Evolutionary conservation across 2,888 invertebrate species (phyloP), one percentile per base, ranked within the genome.

Genomic region (Heterodera filipjevi): DNA sequence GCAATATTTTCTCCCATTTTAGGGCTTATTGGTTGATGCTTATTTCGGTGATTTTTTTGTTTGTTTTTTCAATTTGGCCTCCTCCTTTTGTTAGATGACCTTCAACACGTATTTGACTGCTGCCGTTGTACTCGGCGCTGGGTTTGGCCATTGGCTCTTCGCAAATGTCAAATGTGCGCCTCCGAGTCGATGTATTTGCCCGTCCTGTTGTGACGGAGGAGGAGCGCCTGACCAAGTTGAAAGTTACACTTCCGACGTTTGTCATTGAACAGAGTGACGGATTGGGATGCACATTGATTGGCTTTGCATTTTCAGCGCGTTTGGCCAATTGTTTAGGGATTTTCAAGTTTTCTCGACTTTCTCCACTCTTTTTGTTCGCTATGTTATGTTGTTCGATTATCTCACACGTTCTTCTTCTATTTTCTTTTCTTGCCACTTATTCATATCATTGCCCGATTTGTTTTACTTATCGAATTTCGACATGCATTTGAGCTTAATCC

Each of bases 21-120:
- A 75, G 75, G 71, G 88, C 88, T 22, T 88, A 88, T 77, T 87
- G 85, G 85, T 81, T 87, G 35, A 88, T 88, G 88, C 84, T 88
- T 46, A 86, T 87, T 79, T 85, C 83, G 30, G 75, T 75, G 32
- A 75, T 35, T 84, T 86, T 3, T 19, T 19, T 19, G 22, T 35
- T 32, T 30, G 3, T 30, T 33, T 19, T 19, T 2, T 16, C 19
- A 72, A 77, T 32, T 19, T 10, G 35, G 44, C 44, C 27, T 68
- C 22, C 39, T 19, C 39, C n/a, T 27, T 71, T 49, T n/a, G 10
- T 76, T 84, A 83, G 27, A 88, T 88, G 88, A 88, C 88, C 35
- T 88, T 87, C 82, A 88, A 88, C 81, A 82, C 82, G 27, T 87
- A 83, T 73, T 80, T 87, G 74, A 86, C 86, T 16, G 81, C 82